Percentiles rank a stretch among this genome's conserved stretches.
Conservation (phyloP, 2,113 vertebrate genomes). For the Philantomba maxwellii region DNA sequence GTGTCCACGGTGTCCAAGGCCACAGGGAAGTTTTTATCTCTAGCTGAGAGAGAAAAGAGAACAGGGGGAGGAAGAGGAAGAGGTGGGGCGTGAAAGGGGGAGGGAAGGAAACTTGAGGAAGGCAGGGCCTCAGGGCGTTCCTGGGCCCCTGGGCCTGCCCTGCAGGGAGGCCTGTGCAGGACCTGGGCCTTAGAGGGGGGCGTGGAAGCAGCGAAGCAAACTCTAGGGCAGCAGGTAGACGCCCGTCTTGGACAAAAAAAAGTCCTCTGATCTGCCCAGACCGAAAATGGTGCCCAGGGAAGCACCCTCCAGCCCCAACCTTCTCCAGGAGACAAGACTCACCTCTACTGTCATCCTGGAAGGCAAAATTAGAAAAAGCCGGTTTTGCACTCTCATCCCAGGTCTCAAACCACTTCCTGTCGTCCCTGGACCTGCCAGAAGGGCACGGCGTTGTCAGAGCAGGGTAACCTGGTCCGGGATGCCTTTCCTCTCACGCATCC, state of each 20-base stretch:
- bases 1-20: constrained; percentile 10
- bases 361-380: constrained; percentile 18
- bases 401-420: not conserved
- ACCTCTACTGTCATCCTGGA: not conserved
- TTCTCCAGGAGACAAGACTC: not conserved
- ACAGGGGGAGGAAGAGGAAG: no score
- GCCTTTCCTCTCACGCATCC: not conserved
- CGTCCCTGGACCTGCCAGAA: not conserved
- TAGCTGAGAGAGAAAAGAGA: not conserved
- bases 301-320: not conserved
- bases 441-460: rapidly evolving
- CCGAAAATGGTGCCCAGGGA: not conserved
- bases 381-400: not conserved
- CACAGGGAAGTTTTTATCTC: not conserved
- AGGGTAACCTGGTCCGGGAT: rapidly evolving
- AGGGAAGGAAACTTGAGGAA: not conserved
- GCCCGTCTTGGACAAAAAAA: not conserved
- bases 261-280: no score
- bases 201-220: not conserved
- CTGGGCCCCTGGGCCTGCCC: not conserved
- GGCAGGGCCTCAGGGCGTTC: not conserved
- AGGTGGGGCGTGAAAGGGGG: no score
- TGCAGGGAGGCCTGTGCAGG: no score
- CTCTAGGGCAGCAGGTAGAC: rapidly evolving
- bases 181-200: no score